Percentiles rank a stretch among this genome's conserved stretches.
These are phyloP conservation scores for Todiramphus saurophagus DNA, from an alignment of 2,113 vertebrate genomes.

Conservation along the genomic window DNA sequence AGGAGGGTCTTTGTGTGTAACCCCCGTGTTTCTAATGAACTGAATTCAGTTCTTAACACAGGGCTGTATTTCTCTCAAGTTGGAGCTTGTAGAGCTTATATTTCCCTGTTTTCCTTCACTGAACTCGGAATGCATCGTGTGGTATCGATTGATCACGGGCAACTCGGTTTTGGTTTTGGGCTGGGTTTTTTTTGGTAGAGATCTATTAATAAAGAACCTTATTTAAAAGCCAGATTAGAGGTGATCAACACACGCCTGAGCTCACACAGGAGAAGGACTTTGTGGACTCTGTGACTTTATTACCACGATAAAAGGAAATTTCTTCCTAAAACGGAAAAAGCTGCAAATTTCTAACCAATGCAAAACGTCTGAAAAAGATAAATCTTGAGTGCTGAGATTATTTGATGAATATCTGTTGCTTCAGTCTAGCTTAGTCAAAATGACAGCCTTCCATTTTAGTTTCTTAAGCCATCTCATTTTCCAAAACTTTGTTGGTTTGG, in stretches of 20 bases:
- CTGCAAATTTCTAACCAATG: background rate
- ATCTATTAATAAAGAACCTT: slow-evolving; percentile 37
- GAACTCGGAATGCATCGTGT: slow-evolving; percentile 16
- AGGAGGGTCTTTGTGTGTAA: slow-evolving; percentile 26
- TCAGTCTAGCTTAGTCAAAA: background rate
- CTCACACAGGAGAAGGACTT: background rate
- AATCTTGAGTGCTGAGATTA: background rate
- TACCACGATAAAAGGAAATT: background rate
- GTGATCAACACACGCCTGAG: background rate
- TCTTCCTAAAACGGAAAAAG: background rate
- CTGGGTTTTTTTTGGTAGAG: background rate
- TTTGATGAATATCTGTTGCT: slow-evolving; percentile 18
- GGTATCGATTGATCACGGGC: background rate
- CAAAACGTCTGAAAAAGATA: background rate
- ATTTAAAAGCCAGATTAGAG: slow-evolving; percentile 54
- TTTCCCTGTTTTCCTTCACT: background rate
- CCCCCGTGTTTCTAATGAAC: slow-evolving; percentile 21
- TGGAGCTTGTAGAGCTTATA: background rate
- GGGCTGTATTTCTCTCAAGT: background rate
- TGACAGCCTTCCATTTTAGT: background rate
- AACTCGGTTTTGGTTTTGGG: background rate
- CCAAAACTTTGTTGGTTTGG: background rate
- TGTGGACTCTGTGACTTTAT: background rate
- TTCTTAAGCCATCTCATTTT: background rate
- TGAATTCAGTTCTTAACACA: background rate